phyloP scores from a whole-genome alignment of 30 jellyfish, hydroid and myxozoan genomes.

The Sanderia malayensis region DNA sequence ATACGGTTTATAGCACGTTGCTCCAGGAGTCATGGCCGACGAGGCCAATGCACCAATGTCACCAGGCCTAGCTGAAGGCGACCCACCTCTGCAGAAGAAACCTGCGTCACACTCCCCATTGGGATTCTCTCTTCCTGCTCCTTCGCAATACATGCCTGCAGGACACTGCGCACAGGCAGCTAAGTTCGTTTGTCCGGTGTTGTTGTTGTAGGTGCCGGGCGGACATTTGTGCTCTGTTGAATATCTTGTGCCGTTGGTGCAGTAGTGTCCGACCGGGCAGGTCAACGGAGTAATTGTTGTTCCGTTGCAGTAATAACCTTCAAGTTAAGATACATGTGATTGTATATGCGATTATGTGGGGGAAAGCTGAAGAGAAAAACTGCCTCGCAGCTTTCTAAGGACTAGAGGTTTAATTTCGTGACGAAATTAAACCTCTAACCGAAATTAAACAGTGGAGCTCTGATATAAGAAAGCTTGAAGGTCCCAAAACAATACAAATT shows the following conservation, averaged over 20 bases:
- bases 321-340: too few relatives aligned
- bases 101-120: slow-evolving; percentile 73
- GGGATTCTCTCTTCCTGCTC: slow-evolving; percentile 62
- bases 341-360: too few relatives aligned
- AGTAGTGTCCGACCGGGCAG: slow-evolving; percentile 85
- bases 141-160: slow-evolving; percentile 70
- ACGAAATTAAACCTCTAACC: too few relatives aligned
- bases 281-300: slow-evolving; percentile 56
- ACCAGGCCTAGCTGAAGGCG: slow-evolving; percentile 63
- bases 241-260: slow-evolving; percentile 68
- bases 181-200: slow-evolving; percentile 55
- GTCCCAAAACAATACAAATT: too few relatives aligned
- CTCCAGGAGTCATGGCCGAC: slow-evolving; percentile 44
- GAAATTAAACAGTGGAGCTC: too few relatives aligned
- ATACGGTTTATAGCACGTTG: slow-evolving; percentile 75
- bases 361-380: too few relatives aligned
- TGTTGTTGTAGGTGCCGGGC: slow-evolving; percentile 83
- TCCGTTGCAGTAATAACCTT: slow-evolving; percentile 75
- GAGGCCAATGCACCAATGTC: slow-evolving; percentile 64
- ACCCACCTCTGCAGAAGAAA: slow-evolving; percentile 78
- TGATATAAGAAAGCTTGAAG: too few relatives aligned
- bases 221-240: slow-evolving; percentile 78
- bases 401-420: too few relatives aligned
- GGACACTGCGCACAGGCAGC: slow-evolving; percentile 66
- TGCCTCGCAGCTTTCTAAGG: too few relatives aligned